Evolutionary conservation across 92 coral and sea anemone species (phyloP).

Genomic region (Ricordea florida): DNA sequence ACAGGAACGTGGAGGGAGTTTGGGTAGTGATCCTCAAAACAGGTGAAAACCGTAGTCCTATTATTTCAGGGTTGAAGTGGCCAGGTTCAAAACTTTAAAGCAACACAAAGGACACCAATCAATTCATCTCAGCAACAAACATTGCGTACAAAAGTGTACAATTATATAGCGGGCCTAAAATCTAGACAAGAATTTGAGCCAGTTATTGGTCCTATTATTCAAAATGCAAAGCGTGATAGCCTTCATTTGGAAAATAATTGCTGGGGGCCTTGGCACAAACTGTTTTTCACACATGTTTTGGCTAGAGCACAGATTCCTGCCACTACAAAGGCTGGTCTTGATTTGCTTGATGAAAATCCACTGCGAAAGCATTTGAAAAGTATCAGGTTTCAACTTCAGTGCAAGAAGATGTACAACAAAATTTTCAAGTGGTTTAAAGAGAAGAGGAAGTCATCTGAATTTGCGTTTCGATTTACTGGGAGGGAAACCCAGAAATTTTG

Average conservation of each 20-base stretch:
- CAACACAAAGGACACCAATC: conserved; percentile 47
- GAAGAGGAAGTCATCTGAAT: conserved; percentile 16
- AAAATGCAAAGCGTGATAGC: conserved; percentile 56
- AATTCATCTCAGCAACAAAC: conserved; percentile 50
- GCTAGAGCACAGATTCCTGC: conserved; percentile 29
- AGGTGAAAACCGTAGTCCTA: conserved; percentile 72
- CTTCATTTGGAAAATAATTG: conserved; percentile 70
- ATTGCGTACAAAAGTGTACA: conserved; percentile 50
- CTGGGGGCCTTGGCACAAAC: conserved; percentile 74
- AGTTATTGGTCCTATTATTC: conserved; percentile 59
- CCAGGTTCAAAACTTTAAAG: conserved; percentile 51
- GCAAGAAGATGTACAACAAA: conserved; percentile 47
- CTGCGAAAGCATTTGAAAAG: conserved; percentile 44
- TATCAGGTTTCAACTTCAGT: conserved; percentile 8
- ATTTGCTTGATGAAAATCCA: conserved; percentile 43
- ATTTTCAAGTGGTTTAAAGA: conserved; percentile 49
- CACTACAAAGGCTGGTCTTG: conserved; percentile 40
- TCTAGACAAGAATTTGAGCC: conserved; percentile 67
- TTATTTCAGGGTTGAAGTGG: conserved; percentile 43
- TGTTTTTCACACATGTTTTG: conserved; percentile 57
- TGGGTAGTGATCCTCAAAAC: conserved; percentile 40
- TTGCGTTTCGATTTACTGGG: conserved; percentile 50
- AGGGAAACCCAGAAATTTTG: conserved; percentile 59
- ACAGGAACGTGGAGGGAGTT: conserved; percentile 29
- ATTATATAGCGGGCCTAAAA: conserved; percentile 58